Percentiles rank a stretch among this genome's conserved stretches.
Evolutionary conservation across 2,888 invertebrate genomes (phyloP).

Genomic region (Lamellibrachia satsuma): DNA sequence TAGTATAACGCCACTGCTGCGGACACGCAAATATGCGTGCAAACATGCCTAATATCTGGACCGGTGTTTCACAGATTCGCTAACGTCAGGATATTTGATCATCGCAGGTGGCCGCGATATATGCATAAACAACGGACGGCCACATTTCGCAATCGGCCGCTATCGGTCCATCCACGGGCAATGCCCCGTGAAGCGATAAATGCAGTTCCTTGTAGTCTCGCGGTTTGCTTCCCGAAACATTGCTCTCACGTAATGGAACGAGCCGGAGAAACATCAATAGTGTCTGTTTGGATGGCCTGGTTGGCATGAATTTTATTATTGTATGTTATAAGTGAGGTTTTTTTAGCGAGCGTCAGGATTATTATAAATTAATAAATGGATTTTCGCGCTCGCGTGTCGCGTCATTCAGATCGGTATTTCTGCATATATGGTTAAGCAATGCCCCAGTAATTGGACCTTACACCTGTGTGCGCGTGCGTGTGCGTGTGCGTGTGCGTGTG

Average conservation of each 20-base stretch:
- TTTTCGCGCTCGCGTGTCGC: not conserved
- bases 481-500: not conserved
- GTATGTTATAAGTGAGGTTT: not conserved
- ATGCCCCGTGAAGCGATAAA: slow-evolving; percentile 17
- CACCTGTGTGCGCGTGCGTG: not conserved
- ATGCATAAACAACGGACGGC: not conserved
- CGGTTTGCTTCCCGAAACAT: not conserved
- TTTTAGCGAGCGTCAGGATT: not conserved
- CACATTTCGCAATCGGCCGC: not conserved
- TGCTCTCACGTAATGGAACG: not conserved
- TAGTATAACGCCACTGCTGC: no score
- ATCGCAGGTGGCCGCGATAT: not conserved
- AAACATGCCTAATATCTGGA: not conserved
- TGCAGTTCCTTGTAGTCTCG: not conserved
- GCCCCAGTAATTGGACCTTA: not conserved
- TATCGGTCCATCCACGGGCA: not conserved
- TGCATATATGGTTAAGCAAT: not conserved
- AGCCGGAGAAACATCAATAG: not conserved
- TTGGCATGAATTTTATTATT: not conserved
- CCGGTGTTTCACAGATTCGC: not conserved
- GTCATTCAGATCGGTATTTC: not conserved
- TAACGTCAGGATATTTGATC: not conserved
- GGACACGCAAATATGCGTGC: not conserved
- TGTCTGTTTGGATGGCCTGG: not conserved
- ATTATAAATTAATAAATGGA: not conserved